phyloP scores from a whole-genome alignment of 2,113 vertebrate genomes.

The Fregata magnificens region DNA sequence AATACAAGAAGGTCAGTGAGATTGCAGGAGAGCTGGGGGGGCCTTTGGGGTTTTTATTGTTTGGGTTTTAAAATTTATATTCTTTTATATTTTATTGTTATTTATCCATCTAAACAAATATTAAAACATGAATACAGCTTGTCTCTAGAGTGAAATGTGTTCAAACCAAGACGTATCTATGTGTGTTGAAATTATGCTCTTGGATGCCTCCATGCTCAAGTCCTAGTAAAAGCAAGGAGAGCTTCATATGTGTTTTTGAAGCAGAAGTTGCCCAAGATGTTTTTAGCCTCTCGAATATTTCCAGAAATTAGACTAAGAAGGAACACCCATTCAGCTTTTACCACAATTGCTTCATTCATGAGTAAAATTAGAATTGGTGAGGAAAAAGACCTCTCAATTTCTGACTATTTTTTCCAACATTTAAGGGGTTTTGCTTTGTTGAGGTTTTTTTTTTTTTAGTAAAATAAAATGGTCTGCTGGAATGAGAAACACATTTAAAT shows the following conservation, averaged over 20 bases:
- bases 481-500: constrained; percentile 12
- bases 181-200: background rate
- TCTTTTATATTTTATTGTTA: background rate
- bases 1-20: background rate
- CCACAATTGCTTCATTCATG: constrained; percentile 42
- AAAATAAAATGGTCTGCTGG: background rate
- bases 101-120: background rate
- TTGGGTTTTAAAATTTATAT: background rate
- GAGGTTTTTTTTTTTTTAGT: background rate
- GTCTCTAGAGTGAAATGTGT: background rate
- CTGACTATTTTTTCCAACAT: background rate
- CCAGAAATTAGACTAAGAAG: background rate
- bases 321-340: constrained; percentile 25
- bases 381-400: background rate
- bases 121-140: background rate
- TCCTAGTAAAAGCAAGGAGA: background rate
- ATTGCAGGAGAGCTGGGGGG: background rate
- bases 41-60: background rate
- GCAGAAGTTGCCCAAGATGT: background rate
- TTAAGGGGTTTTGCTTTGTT: background rate
- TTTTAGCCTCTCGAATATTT: constrained; percentile 38
- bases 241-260: background rate
- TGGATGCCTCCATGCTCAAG: background rate
- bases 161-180: background rate
- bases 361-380: constrained; percentile 34